Evolutionary conservation across 2,113 vertebrate genomes (phyloP), one percentile per base, ranked within the genome.

Genomic region (Phylloscopus trochilus): DNA sequence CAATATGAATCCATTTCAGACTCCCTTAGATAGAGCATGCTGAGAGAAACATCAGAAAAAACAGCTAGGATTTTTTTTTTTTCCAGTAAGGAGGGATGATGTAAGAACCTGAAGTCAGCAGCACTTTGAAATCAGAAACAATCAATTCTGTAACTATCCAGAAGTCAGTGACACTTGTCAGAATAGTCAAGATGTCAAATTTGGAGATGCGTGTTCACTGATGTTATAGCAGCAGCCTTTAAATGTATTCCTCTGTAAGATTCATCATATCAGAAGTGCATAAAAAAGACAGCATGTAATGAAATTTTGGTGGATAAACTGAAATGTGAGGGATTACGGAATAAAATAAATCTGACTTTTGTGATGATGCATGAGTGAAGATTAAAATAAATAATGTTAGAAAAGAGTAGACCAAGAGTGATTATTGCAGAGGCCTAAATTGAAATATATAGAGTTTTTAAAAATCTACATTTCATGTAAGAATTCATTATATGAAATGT

Each of bases 81-180:
- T 89, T 70, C 90, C 90, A 37, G n/a, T 72, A 59, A 84, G 60
- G 53, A 77, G 46, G 33, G 33, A 52, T 35, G 8, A 13, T 69
- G 12, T 27, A 14, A 81, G 46, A 90, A 70, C 14, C 56, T 83
- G 21, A 91, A 87, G 26, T 79, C 67, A 73, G 24, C 6, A 5
- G 13, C 43, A 53, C 84, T 93, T 91, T 87, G 75, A 92, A 93
- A 93, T 95, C 87, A 95, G 41, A 88, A 95, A 44, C 21, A 81
- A 81, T 87, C n/a, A 94, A 55, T 95, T 91, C 49, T 51, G 41
- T 66, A 83, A 56, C 60, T 74, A 76, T 69, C 68, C 90, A 72
- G 78, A 90, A 91, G 64, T 23, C 30, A 58, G 39, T 59, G 33
- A 78, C 31, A 79, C 52, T 46, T 94, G 81, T 47, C 60, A 81